Evolutionary conservation across 92 coral and sea anemone genomes (phyloP), one percentile per base, ranked within the genome.

Genomic region (Epizoanthus ramosus): DNA sequence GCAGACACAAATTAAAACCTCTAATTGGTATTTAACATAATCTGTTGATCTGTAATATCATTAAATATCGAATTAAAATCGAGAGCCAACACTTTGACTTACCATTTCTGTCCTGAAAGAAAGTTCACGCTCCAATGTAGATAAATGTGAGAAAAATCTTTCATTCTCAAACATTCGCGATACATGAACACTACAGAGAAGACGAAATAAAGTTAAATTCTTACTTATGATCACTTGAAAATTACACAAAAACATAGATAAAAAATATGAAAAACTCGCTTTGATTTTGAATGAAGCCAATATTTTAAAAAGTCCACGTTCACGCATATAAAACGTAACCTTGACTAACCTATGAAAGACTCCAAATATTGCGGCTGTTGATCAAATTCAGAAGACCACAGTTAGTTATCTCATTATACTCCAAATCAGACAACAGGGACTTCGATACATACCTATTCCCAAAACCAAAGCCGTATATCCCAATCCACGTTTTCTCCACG

Each of bases 51-150:
- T 50, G 8, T 22, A 39, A n/a, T 53, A n/a, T n/a, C n/a, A n/a
- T n/a, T n/a, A n/a, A n/a, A n/a, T n/a, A 24, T 37, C 19, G 56
- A 25, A 22, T 68, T 17, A 22, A 28, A 28, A 37, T 73, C 54
- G 74, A 74, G 83, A 64, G 16, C 15, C 28, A 54, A 14, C 23
- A 2, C 14, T 28, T 19, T 5, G 71, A 67, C 93, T 77, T 60
- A 97, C 99, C 99, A 97, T 97, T 92, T 97, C 99, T 18, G 99
- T 97, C 63, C 99, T 90, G 83, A 97, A 97, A 31, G 99, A 97
- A 63, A 97, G 88, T 63, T 97, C 99, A 68, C 99, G 89, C 81
- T 97, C 99, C 83, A 97, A 56, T 3, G 99, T 93, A 21, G 99
- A 97, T 73, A 97, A 89, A 83, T 97, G 99, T 13, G 99, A 97